Base-by-base conservation (phyloP, 2,113 vertebrate genomes). In the Litocranius walleri region DNA sequence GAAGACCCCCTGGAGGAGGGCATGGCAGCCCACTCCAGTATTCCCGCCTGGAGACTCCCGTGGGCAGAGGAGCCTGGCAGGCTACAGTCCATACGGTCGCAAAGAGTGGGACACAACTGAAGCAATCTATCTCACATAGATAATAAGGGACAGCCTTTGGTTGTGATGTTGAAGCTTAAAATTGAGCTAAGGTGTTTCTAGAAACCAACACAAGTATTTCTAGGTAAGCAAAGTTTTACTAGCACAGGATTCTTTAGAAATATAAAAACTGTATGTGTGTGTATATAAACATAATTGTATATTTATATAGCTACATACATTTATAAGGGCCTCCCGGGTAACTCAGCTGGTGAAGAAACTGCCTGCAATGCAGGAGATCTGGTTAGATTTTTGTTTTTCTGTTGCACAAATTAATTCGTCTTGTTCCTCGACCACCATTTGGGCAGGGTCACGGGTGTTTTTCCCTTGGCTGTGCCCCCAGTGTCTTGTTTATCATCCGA, bases 401-500 rank as follows among this genome's bases (percentile, higher is more conserved):
- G 8, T 19, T 52, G 19, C 48, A 30, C 33, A 59, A 2, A 27
- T 21, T 14, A 85, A 19, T 25, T 6, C 1, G 0, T 71, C 33
- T 86, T 40, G 12, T 83, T 62, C 48, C 45, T 40, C 40, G 50
- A n/a, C 54, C 71, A 36, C 7, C 9, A 11, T 5, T 2, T 0
- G 19, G 43, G 15, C 21, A 4, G 54, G 89, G 21, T 27, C 50
- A 17, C 1, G 0, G 15, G 6, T 30, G 19, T 16, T 0, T 19
- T 23, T 30, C 25, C 40, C 15, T 16, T 5, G 27, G 21, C 5
- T 82, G 45, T 25, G 9, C n/a, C 7, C 59, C 36, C 0, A 0
- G 1, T 4, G 3, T 74, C 4, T 9, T 21, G 4, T 30, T 19
- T 1, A 1, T 13, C n/a, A 6, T 45, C 10, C 9, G 1, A 3